Evolutionary conservation across 2,888 invertebrate genomes (phyloP).

Genomic region (Drosophila prolongata): DNA sequence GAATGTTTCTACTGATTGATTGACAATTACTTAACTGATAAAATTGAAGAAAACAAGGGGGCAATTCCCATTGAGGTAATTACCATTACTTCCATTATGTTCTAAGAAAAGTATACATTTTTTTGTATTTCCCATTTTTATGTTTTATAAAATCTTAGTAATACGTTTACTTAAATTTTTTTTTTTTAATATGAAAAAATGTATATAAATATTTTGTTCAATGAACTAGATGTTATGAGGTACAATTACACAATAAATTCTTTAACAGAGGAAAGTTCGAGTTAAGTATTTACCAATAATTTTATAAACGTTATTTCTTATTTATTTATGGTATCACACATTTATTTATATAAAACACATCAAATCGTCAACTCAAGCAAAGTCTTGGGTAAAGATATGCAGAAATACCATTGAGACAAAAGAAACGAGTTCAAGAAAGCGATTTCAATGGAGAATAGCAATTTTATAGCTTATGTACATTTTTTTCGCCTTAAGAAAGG

Average conservation of each 20-base stretch:
- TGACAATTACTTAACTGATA: slow-evolving; percentile 30
- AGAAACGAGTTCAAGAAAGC: slow-evolving; percentile 36
- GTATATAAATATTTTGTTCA: no score
- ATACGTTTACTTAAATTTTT: no score
- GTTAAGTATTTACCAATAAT: no score
- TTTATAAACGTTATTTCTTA: background rate
- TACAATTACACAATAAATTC: no score
- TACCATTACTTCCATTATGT: background rate
- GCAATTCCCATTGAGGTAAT: slow-evolving; percentile 16
- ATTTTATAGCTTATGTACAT: slow-evolving; percentile 57
- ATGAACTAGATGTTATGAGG: no score
- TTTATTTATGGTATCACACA: slow-evolving; percentile 4
- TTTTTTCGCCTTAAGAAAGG: slow-evolving; percentile 39
- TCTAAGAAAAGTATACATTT: background rate
- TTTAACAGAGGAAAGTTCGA: no score
- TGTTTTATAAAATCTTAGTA: no score
- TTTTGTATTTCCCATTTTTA: no score
- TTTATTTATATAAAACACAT: background rate
- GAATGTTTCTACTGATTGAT: slow-evolving; percentile 30
- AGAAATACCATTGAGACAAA: slow-evolving; percentile 30
- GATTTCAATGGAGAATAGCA: slow-evolving; percentile 51
- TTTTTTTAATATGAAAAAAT: no score
- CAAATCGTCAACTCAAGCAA: slow-evolving; percentile 28
- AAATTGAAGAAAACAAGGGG: slow-evolving; percentile 17
- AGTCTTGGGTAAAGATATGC: slow-evolving; percentile 35